Evolutionary conservation across 2,888 invertebrate species (phyloP), one percentile per base, ranked within the genome.

Genomic region (Celastrina argiolus): DNA sequence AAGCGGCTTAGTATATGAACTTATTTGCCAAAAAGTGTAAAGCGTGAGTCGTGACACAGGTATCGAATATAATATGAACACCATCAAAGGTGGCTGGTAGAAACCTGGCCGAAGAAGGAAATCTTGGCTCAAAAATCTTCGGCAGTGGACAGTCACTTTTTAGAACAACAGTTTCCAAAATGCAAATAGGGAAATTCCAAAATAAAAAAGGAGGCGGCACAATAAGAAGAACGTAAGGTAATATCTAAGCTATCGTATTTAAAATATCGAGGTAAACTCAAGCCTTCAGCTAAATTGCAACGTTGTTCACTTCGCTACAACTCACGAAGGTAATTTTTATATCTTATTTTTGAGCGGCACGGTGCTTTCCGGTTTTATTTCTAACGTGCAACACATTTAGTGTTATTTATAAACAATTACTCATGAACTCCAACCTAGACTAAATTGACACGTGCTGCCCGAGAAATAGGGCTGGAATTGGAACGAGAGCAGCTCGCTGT

Each of bases 391-490:
- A 31, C 58, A 58, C 16, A 58, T 58, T 45, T 58, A 16, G 28
- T 31, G 58, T 3, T 58, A 58, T 16, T 58, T 58, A 58, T 58
- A 58, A 58, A 58, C 58, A 58, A 58, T 58, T 58, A 58, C 58
- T 58, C 58, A 51, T 51, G 22, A 22, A 16, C 51, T 14, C 22
- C 51, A 18, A 18, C 16, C 18, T 45, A 45, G 45, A 16, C 22
- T 12, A 22, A 26, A 26, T 26, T 51, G 51, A 51, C 22, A 26
- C 51, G 51, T 51, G 51, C 51, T 12, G 51, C 51, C 14, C 12
- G 14, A 51, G 51, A 14, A 51, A 51, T 14, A 51, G 22, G 51
- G 51, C 22, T 8, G 22, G 14, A 22, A 51, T 22, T 51, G 12
- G 26, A 22, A 22, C 51, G 12, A 26, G 12, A 10, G 6, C 22